Evolutionary conservation across 2,888 invertebrate species (phyloP), one percentile per base, ranked within the genome.

Genomic region (Cylindroiulus punctatus): DNA sequence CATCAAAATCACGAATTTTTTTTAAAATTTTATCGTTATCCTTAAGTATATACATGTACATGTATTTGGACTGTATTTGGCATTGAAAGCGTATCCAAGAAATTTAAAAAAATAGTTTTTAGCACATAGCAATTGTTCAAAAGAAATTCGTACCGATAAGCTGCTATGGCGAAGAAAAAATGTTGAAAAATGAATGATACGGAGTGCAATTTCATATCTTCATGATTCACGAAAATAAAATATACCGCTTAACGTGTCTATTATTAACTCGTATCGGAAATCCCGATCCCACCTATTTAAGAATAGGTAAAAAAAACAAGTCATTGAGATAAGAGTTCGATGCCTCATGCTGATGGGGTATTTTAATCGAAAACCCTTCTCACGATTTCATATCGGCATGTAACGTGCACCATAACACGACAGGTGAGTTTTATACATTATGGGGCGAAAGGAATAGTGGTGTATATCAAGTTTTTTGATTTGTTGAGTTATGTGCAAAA

Each of bases 241-340:
- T 57, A 57, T 22, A 57, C 57, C 22, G 57, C 22, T 57, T 22
- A 22, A 57, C 57, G 57, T n/a, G 57, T 57, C n/a, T 22, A 57
- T 57, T 47, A 47, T 47, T n/a, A 57, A n/a, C n/a, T 22, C n/a
- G 19, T 57, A 22, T 57, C 57, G 8, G 57, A 4, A 19, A 57
- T 57, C 22, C 57, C 10, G 57, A 57, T 17, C 8, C 57, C 19
- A 22, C 22, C 14, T 57, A 19, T 22, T 57, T 22, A 57, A 57
- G 22, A 47, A 57, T 22, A n/a, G 22, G 57, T 22, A n/a, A 57
- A 57, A 52, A 57, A 57, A 17, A 19, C 57, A 57, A 57, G 57
- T 57, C 57, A 57, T 57, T 57, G 57, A 57, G 57, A 57, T 22
- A n/a, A n/a, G 57, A 57, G 57, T 57, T 57, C 57, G 57, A 57